Conservation (phyloP, 2,888 invertebrate species). For the Tachina lurida region DNA sequence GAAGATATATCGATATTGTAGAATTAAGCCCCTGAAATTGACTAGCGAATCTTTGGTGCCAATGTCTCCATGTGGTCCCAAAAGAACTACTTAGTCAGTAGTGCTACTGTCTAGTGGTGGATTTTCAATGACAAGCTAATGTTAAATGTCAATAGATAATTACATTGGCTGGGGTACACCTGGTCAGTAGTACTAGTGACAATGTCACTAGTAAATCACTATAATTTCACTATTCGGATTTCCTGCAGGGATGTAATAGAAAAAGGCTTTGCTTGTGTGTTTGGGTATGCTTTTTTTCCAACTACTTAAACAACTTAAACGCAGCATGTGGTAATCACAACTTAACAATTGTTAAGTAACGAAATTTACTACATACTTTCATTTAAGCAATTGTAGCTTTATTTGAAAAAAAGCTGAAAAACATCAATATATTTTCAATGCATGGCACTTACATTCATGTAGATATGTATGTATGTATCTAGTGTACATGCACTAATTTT, state of each 20-base stretch:
- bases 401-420: neutral
- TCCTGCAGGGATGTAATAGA: neutral
- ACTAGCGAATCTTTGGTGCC: no score
- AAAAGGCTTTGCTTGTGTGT: neutral
- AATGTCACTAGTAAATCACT: no score
- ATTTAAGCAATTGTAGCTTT: slow-evolving; percentile 52
- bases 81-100: no score
- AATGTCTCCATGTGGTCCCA: no score
- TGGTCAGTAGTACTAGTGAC: no score
- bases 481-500: neutral
- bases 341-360: slow-evolving; percentile 54
- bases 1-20: no score
- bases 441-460: neutral
- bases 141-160: no score
- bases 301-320: slow-evolving; percentile 60
- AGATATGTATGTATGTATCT: neutral
- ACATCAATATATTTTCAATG: neutral
- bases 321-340: slow-evolving; percentile 63
- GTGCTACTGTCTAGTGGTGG: no score
- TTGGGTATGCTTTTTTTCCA: slow-evolving; percentile 6
- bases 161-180: no score
- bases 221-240: no score
- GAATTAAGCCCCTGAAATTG: no score
- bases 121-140: no score
- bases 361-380: slow-evolving; percentile 35